phyloP scores from a whole-genome alignment of 2,797 vertebrate genomes.

The Cichlasoma orientale region DNA sequence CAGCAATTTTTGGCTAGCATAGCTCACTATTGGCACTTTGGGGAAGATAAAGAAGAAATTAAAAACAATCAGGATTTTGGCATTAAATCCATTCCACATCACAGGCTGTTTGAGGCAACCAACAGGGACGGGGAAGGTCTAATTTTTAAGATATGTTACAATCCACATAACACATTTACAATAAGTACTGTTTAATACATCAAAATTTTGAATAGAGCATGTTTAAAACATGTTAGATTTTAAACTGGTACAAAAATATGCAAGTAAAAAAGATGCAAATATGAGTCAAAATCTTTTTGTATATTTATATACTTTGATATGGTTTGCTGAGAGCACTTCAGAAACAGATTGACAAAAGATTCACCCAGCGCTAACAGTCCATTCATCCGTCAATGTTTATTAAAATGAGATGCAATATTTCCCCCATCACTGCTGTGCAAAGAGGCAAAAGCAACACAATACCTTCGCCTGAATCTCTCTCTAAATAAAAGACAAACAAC shows the following conservation, averaged over 20 bases:
- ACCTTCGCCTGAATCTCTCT: constrained; percentile 31
- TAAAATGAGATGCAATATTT: background rate
- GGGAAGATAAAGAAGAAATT: background rate
- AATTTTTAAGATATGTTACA: background rate
- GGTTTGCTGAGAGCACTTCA: background rate
- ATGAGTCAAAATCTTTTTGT: background rate
- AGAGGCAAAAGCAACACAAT: constrained; percentile 28
- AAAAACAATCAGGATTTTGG: background rate
- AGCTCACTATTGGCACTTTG: background rate
- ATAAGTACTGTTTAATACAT: background rate
- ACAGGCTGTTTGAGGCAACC: background rate
- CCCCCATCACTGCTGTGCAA: background rate
- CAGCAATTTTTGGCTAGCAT: no score
- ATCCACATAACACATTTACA: background rate
- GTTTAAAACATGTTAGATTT: background rate
- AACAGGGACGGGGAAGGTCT: background rate
- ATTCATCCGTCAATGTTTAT: background rate
- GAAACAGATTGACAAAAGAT: constrained; percentile 1
- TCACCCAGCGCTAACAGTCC: background rate
- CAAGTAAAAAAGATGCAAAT: background rate
- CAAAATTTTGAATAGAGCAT: background rate
- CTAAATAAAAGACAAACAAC: constrained; percentile 65
- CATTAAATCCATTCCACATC: background rate
- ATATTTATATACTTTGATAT: background rate
- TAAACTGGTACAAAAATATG: background rate